phyloP scores from a whole-genome alignment of 2,797 vertebrate species.

The Scolopax rusticola region DNA sequence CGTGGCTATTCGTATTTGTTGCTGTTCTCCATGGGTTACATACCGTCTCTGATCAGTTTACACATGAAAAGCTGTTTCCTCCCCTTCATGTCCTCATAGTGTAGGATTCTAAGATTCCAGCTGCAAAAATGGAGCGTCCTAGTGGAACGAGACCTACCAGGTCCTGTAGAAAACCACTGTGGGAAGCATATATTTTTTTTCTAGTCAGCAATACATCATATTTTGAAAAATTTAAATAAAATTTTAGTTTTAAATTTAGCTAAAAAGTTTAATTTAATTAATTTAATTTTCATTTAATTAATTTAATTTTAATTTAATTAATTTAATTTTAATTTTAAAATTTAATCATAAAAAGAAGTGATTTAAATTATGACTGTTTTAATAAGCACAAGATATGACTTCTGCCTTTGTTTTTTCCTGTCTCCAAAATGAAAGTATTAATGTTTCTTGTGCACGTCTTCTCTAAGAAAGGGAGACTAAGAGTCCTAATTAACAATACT shows the following conservation, averaged over 20 bases:
- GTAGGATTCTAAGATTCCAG: background rate
- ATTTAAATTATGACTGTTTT: background rate
- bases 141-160: background rate
- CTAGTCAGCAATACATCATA: background rate
- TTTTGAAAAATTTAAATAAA: background rate
- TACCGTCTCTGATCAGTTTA: background rate
- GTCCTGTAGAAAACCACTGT: background rate
- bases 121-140: background rate
- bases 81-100: background rate
- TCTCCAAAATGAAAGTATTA: background rate
- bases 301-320: no score
- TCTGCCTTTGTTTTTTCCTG: background rate
- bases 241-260: no score
- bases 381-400: background rate
- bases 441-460: background rate
- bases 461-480: background rate
- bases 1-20: background rate
- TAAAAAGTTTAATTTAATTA: no score
- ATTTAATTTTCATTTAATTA: no score
- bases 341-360: background rate
- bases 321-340: no score
- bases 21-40: background rate
- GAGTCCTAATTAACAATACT: background rate
- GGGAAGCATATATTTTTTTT: background rate
- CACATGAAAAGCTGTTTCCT: background rate